Base-by-base conservation (phyloP, 53 echinoderm and acorn worm genomes). In the Holothuria scabra region DNA sequence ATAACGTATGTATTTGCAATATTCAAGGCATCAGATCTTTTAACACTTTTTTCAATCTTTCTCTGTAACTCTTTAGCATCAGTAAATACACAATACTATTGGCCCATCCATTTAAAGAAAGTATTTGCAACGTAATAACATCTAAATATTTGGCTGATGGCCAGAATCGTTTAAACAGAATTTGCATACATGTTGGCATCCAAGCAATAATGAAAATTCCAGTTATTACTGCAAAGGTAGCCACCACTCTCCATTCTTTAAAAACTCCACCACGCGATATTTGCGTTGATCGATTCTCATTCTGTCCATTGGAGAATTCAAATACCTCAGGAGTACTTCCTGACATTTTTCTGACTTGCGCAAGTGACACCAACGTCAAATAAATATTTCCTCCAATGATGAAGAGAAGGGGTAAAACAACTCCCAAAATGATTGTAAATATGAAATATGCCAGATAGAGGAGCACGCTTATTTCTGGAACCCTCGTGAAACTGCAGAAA, bases 61-160 rank as follows among this genome's bases (percentile, higher is more conserved):
- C 46, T 25, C 76, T 76, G 29, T 46, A 56, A 11, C 24, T 52
- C 56, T 75, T 55, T 16, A 75, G 56, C 76, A 55, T 55, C 0
- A 46, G 44, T 12, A 76, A 2, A 46, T 76, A 76, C 55, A 76
- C 46, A 22, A 76, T 8, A 48, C 76, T 76, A 76, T 55, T 55
- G 21, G 48, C 76, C 76, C 76, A 46, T 24, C 76, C 46, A 30
- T 76, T 76, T 8, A 76, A 56, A 19, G 76, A 46, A 28, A 76
- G 52, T 11, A 76, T 76, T 30, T 76, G 28, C 12, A 41, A 56
- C 14, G 52, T 12, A 13, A 76, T 46, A 25, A 76, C 38, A 44
- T 48, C 49, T 41, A 48, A 56, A 14, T 56, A 49, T 48, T 52
- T 37, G 13, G 56, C 76, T 76, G 52, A 48, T 26, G 26, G 76